Percentiles rank a stretch among this genome's conserved stretches.
phyloP scores from a whole-genome alignment of 1,140 invertebrate genomes.

The Conus betulinus region DNA sequence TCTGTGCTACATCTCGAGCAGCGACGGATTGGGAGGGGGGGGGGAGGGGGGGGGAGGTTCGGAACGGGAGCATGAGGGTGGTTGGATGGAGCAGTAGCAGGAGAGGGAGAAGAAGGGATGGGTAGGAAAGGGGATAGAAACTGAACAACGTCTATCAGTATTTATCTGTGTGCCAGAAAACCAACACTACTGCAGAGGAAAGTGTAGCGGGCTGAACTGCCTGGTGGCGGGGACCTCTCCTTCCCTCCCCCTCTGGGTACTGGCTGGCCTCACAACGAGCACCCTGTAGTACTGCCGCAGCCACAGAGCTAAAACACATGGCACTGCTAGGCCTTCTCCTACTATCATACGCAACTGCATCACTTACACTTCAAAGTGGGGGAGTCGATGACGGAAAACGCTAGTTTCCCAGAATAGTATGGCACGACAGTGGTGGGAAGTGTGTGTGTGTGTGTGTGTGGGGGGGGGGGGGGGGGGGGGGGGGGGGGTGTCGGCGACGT shows the following conservation, averaged over 20 bases:
- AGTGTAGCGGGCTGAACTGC: not conserved
- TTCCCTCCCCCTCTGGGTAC: not conserved
- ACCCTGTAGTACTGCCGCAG: not conserved
- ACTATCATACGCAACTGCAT: not conserved
- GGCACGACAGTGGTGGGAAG: too few species aligned
- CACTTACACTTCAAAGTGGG: not conserved
- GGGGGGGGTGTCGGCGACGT: too few species aligned
- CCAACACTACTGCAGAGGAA: not conserved
- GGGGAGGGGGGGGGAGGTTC: not conserved
- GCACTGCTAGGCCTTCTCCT: not conserved
- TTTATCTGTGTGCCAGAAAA: slow-evolving; percentile 6
- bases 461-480: too few species aligned
- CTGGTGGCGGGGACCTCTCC: not conserved
- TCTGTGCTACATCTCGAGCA: not conserved
- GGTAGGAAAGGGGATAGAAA: not conserved
- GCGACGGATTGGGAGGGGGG: not conserved
- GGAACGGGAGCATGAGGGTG: too few species aligned
- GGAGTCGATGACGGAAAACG: not conserved
- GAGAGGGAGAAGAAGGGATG: not conserved
- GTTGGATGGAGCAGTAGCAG: not conserved
- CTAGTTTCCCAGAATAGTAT: too few species aligned
- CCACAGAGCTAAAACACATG: not conserved
- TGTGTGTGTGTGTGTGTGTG: too few species aligned
- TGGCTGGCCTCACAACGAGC: not conserved
- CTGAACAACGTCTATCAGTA: slow-evolving; percentile 3